Conservation (phyloP, 2,797 vertebrate genomes). For the Chaetodon trifasciatus region DNA sequence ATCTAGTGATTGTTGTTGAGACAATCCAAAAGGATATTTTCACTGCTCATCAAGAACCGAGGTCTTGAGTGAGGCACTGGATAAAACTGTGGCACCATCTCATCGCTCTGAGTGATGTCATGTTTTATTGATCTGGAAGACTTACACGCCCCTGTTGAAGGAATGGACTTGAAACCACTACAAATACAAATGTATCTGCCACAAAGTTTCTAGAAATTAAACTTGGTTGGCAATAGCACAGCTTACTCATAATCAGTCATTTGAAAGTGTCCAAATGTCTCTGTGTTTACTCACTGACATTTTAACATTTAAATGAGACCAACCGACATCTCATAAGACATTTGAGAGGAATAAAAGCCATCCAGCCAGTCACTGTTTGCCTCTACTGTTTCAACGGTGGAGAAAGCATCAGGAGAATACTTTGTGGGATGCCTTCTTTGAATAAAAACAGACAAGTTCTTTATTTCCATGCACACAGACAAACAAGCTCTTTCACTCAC, state of each 20-base stretch:
- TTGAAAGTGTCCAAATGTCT: background rate
- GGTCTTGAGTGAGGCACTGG: background rate
- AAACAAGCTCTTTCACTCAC: slow-evolving; percentile 23
- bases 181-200: background rate
- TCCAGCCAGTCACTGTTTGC: background rate
- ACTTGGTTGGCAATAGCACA: slow-evolving; percentile 20
- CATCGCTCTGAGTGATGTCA: background rate
- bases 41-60: background rate
- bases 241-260: background rate
- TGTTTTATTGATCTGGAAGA: slow-evolving; percentile 37
- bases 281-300: background rate
- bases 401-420: background rate
- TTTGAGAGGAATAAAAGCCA: background rate
- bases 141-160: background rate
- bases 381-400: background rate
- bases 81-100: slow-evolving; percentile 1
- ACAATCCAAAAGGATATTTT: background rate
- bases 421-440: slow-evolving; percentile 12
- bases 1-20: background rate
- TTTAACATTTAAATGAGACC: background rate
- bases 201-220: background rate
- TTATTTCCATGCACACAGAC: slow-evolving; percentile 36
- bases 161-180: slow-evolving; percentile 11
- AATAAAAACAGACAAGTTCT: slow-evolving; percentile 26
- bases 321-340: background rate